Evolutionary conservation across 2,888 invertebrate species (phyloP), one percentile per base, ranked within the genome.

Genomic region (Leptopilina syphax): DNA sequence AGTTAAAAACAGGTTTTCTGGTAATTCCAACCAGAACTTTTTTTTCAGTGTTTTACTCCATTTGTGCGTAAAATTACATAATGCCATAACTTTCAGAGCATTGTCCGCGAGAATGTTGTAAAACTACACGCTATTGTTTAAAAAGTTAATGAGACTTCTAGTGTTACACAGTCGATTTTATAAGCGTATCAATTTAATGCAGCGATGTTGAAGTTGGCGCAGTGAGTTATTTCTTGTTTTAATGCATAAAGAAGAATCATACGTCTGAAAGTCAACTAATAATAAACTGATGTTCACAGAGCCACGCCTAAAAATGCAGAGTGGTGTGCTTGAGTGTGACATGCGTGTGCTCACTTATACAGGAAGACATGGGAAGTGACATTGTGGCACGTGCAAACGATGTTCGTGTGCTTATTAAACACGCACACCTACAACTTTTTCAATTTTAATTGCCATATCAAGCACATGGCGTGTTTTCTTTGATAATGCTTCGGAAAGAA

Each of bases 261-360:
- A 66, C 50, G 77, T 67, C 77, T 77, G 65, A 77, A 65, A 54
- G 65, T 57, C 34, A 54, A 67, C 77, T 77, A 77, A 77, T 77
- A 77, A 77, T 77, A 77, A 73, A 60, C 73, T 54, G 54, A 57
- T 73, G 50, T 50, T 18, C 9, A 68, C 50, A 12, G 27, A 12
- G 73, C 73, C 73, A 73, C 73, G 73, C 73, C 73, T 73, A 73
- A 57, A 73, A n/a, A 34, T 73, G 57, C 57, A n/a, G 41, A 57
- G 57, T n/a, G 4, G n/a, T 60, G 12, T 60, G 57, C 65, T 47
- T 18, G 50, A 34, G 5, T 34, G 50, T 57, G 54, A 34, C 65
- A 65, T 60, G 18, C 12, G 50, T 60, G 18, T 18, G 44, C 27
- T 66, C 67, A 67, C 44, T 7, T 9, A 54, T 12, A 57, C 18